Evolutionary conservation across 1,140 invertebrate species (phyloP).

Genomic region (Aphelenchoides besseyi): DNA sequence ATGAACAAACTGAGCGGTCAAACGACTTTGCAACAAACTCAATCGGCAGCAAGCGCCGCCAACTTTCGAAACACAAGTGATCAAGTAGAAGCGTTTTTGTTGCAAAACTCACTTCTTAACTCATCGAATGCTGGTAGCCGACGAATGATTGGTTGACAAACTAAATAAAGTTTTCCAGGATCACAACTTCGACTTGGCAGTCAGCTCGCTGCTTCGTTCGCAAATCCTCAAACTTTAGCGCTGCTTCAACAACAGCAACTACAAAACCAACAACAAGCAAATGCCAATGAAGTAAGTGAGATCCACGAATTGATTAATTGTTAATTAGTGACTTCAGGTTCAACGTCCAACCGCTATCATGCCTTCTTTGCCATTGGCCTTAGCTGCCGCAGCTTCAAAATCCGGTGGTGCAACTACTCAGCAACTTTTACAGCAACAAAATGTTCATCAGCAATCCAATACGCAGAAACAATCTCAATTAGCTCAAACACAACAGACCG

Average conservation of each 20-base stretch:
- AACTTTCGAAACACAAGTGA: slow-evolving; percentile 11
- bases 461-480: background rate
- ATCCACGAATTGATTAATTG: background rate
- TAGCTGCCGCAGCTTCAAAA: slow-evolving; percentile 2
- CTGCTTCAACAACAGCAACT: background rate
- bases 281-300: background rate
- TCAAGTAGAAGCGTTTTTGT: slow-evolving; percentile 11
- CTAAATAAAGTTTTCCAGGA: background rate
- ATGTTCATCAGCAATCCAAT: background rate
- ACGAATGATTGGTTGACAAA: background rate
- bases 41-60: background rate
- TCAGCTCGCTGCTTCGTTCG: background rate
- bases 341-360: slow-evolving; percentile 5
- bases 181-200: background rate
- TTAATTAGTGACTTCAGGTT: background rate
- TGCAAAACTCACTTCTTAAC: slow-evolving; percentile 18
- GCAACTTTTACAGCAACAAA: slow-evolving; percentile 7
- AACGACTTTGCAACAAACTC: background rate
- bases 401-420: background rate
- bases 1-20: slow-evolving; percentile 12
- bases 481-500: background rate
- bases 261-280: slow-evolving; percentile 5
- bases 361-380: background rate
- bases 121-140: background rate
- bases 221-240: background rate